These are phyloP conservation scores for Chiroxiphia lanceolata DNA, from an alignment of 2,797 vertebrate genomes.

Conservation along the genomic window DNA sequence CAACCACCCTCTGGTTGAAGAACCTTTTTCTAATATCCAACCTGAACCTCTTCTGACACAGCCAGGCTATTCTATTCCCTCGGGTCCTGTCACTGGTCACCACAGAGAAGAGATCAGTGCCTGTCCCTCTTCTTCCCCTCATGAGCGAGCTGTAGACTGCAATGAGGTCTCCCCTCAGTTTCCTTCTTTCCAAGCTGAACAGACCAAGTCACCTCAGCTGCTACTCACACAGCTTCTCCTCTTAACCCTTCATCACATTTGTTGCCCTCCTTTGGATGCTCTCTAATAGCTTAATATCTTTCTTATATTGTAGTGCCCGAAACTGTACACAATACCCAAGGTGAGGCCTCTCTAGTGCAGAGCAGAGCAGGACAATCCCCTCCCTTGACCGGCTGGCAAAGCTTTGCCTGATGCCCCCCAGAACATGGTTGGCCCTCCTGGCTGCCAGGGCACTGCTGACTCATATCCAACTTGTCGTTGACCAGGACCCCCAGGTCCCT, in stretches of 20 bases:
- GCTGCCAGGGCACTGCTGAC: not conserved
- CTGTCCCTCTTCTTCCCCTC: not conserved
- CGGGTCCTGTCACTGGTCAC: not conserved
- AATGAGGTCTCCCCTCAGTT: not conserved
- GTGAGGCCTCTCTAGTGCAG: not conserved
- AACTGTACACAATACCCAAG: not conserved
- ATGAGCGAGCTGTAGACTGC: not conserved
- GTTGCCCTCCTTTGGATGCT: not conserved
- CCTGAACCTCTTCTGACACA: not conserved
- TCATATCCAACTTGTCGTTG: not conserved
- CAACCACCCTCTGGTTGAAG: not conserved
- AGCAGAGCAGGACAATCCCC: not conserved
- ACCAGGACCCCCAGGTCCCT: not conserved
- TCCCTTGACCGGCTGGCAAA: rapidly evolving
- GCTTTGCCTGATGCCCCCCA: not conserved
- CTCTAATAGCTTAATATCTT: not conserved
- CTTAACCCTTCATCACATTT: not conserved
- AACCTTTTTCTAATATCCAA: not conserved
- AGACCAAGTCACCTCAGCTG: not conserved
- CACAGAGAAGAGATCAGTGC: not conserved
- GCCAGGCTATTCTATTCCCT: not conserved
- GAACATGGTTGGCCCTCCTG: not conserved
- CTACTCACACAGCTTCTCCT: not conserved
- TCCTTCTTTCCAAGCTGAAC: not conserved
- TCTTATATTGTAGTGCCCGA: not conserved